A percentile compares a stretch with the other conserved stretches of the same genome.
These are phyloP conservation scores for Dryococelus australis DNA, from an alignment of 2,888 invertebrate genomes.

Conservation along the genomic window DNA sequence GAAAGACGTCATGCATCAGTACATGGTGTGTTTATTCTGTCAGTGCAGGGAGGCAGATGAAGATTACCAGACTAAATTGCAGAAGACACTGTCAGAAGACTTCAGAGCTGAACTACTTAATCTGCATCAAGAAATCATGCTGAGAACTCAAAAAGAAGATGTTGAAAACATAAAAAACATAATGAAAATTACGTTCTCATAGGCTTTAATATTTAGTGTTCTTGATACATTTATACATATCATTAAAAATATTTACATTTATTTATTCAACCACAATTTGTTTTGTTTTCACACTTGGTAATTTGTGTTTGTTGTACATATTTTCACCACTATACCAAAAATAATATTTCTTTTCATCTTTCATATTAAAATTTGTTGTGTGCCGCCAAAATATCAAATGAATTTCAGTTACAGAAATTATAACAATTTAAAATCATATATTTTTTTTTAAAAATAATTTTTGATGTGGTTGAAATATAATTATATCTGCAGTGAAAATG, in stretches of 20 bases:
- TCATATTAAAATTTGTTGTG: background rate
- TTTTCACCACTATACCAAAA: background rate
- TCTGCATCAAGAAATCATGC: background rate
- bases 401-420: too few species aligned
- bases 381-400: background rate
- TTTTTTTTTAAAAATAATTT: too few species aligned
- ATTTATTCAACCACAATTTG: background rate
- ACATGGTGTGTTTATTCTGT: background rate
- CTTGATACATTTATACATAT: background rate
- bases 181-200: background rate
- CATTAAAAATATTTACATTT: background rate
- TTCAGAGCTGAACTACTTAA: background rate
- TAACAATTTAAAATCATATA: too few species aligned
- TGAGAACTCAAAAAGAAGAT: background rate
- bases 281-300: background rate
- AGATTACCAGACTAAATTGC: background rate
- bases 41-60: background rate
- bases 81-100: background rate
- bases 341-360: background rate
- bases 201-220: background rate
- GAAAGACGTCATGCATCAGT: too few species aligned
- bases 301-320: too few species aligned
- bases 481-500: too few species aligned
- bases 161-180: background rate
- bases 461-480: too few species aligned